Evolutionary conservation across 1,140 invertebrate species (phyloP), one percentile per base, ranked within the genome.

Genomic region (Solen grandis): DNA sequence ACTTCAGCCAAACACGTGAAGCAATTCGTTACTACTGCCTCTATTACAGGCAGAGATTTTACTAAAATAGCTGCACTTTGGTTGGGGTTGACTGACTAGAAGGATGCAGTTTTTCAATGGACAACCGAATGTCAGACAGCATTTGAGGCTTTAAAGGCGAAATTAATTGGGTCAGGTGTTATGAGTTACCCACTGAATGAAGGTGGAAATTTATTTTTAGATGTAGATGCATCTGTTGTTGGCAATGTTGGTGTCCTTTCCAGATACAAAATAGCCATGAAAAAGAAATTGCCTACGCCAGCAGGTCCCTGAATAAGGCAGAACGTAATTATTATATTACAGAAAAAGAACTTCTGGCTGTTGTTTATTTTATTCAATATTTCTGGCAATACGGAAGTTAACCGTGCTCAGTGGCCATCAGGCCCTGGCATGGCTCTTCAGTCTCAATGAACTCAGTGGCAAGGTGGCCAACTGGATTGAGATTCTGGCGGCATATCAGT

Each of bases 221-320:
- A 86, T 31, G 80, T 75, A 14, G 87, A 87, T 68, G 83, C 80
- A 19, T 77, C 29, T 33, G 83, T 84, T 41, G 16, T 46, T 14
- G 89, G 79, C 8, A 63, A 90, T 13, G 90, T 86, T 83, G 84
- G 2, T 84, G 86, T 0, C 76, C 91, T 36, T 76, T 74, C 10
- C 89, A 90, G 72, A 50, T 68, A n/a, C 65, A 85, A 36, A 13
- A 27, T 5, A 41, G 52, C 16, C 35, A 59, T 36, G 69, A 73
- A 73, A 31, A 46, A 16, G 54, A 31, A 29, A 73, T 73, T 22
- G 54, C 72, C 29, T 73, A 73, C 31, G 65, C 36, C 1, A 68
- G 65, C 31, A 2, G 65, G n/a, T n/a, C n/a, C n/a, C n/a, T n/a
- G n/a, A n/a, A n/a, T n/a, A n/a, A n/a, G n/a, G n/a, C n/a, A n/a